phyloP scores from a whole-genome alignment of 2,888 invertebrate genomes.

The Petrolisthes manimaculis region DNA sequence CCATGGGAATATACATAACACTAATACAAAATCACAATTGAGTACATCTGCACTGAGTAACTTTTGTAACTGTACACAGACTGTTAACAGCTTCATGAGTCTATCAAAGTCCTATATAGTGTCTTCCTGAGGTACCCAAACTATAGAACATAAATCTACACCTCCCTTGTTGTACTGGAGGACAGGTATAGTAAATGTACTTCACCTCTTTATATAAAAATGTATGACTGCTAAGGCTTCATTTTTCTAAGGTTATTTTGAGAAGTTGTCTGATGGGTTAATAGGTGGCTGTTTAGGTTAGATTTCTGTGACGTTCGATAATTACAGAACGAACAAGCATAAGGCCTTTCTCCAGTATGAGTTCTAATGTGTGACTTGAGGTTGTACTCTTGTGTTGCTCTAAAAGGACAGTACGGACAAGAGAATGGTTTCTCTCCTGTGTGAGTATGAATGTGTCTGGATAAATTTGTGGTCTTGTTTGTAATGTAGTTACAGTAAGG shows the following conservation, averaged over 20 bases:
- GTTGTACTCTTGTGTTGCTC: constrained; percentile 47
- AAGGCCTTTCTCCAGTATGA: constrained; percentile 58
- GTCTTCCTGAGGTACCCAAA: too few relatives aligned
- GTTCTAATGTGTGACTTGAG: constrained; percentile 40
- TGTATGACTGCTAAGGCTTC: neutral
- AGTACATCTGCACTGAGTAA: too few relatives aligned
- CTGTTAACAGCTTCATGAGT: too few relatives aligned
- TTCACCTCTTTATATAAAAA: neutral
- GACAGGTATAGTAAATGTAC: neutral
- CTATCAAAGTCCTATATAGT: too few relatives aligned
- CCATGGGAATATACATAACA: too few relatives aligned
- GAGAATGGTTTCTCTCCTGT: constrained; percentile 48
- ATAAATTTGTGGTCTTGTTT: constrained; percentile 49
- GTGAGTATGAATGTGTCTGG: constrained; percentile 45
- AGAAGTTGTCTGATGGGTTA: constrained; percentile 13
- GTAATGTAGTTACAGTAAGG: constrained; percentile 48
- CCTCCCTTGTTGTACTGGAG: too few relatives aligned
- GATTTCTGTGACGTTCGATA: constrained; percentile 20
- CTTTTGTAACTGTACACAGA: too few relatives aligned
- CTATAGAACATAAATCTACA: too few relatives aligned
- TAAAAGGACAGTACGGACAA: constrained; percentile 47
- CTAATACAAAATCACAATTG: too few relatives aligned
- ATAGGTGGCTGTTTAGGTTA: constrained; percentile 24
- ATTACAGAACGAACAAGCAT: constrained; percentile 30
- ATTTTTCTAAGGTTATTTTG: neutral